Evolutionary conservation across 2,888 invertebrate species (phyloP).

Genomic region (Trilocha varians): DNA sequence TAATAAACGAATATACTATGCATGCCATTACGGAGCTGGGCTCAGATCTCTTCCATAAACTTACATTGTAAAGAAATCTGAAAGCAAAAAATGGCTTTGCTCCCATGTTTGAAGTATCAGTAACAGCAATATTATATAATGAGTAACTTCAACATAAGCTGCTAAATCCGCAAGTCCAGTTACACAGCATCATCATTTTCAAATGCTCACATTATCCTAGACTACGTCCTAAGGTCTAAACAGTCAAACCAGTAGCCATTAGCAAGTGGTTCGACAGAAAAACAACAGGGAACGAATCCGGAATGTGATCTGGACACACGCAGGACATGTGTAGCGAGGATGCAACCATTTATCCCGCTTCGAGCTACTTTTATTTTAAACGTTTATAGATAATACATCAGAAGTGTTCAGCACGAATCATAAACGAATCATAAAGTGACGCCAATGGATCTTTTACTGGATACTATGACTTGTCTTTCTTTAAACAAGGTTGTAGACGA

Average conservation of each 20-base stretch:
- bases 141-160: not conserved
- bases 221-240: slow-evolving; percentile 5
- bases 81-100: no score
- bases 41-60: no score
- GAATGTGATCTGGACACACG: slow-evolving; percentile 62
- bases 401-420: no score
- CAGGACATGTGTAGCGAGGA: slow-evolving; percentile 37
- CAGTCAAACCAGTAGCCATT: slow-evolving; percentile 62
- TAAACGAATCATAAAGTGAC: no score
- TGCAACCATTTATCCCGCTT: not conserved
- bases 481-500: no score
- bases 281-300: slow-evolving; percentile 72
- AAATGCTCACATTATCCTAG: not conserved
- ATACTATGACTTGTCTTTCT: no score
- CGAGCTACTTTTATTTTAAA: not conserved
- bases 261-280: slow-evolving; percentile 62
- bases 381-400: slow-evolving; percentile 1
- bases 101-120: no score
- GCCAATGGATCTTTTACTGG: no score
- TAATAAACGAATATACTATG: no score
- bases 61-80: no score
- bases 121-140: no score
- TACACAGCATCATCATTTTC: not conserved
- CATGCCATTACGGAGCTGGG: no score
- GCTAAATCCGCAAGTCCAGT: not conserved